These are phyloP conservation scores for Leptonema lineaticorne DNA, from an alignment of 1,140 invertebrate genomes.

Conservation along the genomic window DNA sequence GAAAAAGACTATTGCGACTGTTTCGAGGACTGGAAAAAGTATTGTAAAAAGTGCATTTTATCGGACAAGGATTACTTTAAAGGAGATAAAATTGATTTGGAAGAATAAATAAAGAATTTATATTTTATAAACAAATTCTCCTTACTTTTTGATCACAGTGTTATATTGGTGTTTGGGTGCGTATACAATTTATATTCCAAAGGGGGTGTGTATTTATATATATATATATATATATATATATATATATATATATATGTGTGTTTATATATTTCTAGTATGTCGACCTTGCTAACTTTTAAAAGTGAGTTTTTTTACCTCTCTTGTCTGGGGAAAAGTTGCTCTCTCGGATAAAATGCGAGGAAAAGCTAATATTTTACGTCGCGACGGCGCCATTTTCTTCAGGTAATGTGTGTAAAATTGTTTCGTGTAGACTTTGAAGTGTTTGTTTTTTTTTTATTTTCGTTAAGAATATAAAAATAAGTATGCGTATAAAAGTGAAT, in stretches of 20 bases:
- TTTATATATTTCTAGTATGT: not conserved
- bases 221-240: not conserved
- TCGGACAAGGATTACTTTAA: too few species aligned
- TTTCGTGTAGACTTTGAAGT: slow-evolving; percentile 17
- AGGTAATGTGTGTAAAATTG: slow-evolving; percentile 18
- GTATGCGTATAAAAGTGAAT: not conserved
- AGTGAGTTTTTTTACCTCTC: slow-evolving; percentile 10
- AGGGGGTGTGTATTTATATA: not conserved
- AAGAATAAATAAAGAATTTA: too few species aligned
- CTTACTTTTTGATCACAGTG: too few species aligned
- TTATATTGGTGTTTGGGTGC: too few species aligned
- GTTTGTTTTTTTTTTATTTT: too few species aligned
- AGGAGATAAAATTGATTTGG: too few species aligned
- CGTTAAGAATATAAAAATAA: too few species aligned
- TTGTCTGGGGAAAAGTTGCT: not conserved
- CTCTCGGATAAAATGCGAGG: not conserved
- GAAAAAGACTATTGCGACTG: too few species aligned
- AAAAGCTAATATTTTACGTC: slow-evolving; percentile 12
- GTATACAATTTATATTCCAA: not conserved
- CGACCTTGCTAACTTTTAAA: not conserved
- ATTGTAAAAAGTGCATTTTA: too few species aligned
- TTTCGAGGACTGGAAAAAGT: too few species aligned
- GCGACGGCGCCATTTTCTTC: slow-evolving; percentile 12
- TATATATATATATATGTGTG: not conserved
- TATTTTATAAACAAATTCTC: too few species aligned